phyloP scores from a whole-genome alignment of 2,113 vertebrate genomes.

The Strigops habroptila region DNA sequence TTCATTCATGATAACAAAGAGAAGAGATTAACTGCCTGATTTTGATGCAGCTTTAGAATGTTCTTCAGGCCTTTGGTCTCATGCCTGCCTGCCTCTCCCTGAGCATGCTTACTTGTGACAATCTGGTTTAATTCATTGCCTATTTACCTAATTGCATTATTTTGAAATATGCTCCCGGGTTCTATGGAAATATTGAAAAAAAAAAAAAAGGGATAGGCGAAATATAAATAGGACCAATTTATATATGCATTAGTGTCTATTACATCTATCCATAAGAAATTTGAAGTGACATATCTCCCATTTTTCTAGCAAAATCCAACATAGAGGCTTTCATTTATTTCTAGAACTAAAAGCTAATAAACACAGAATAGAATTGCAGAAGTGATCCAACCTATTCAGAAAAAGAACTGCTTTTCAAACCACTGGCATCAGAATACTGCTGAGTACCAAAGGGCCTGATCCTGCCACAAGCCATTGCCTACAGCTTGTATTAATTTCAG shows the following conservation, averaged over 20 bases:
- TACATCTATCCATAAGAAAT: not conserved
- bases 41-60: not conserved
- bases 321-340: not conserved
- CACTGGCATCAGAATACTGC: not conserved
- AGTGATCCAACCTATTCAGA: not conserved
- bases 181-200: not conserved
- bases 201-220: not conserved
- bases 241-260: not conserved
- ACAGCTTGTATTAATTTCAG: slow-evolving; percentile 30
- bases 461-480: slow-evolving; percentile 18
- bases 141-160: not conserved
- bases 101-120: not conserved
- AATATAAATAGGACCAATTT: not conserved
- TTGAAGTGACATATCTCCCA: not conserved
- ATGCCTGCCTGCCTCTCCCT: not conserved
- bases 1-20: not conserved
- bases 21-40: not conserved
- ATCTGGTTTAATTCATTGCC: not conserved
- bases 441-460: not conserved
- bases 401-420: not conserved
- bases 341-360: not conserved
- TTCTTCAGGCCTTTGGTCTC: not conserved
- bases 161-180: not conserved
- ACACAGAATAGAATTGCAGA: not conserved
- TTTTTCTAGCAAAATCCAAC: not conserved